Evolutionary conservation across 2,888 invertebrate species (phyloP).

Genomic region (Argynnis bischoffii): DNA sequence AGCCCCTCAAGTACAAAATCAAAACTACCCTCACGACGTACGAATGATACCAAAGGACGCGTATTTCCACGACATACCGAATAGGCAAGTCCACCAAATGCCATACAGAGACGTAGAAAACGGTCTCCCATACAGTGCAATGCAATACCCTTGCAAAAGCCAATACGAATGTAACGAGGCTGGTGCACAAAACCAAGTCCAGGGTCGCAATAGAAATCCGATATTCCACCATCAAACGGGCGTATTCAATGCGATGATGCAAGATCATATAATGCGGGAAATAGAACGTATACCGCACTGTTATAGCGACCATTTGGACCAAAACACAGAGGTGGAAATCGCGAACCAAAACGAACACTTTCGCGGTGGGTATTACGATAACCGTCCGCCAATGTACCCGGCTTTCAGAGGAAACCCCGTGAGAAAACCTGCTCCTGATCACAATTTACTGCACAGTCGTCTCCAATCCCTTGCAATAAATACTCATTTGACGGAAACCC

Average conservation of each 20-base stretch:
- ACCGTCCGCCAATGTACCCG: slow-evolving; percentile 63
- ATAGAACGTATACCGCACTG: slow-evolving; percentile 78
- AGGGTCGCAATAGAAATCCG: slow-evolving; percentile 70
- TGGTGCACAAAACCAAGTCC: slow-evolving; percentile 60
- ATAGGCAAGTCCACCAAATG: slow-evolving; percentile 66
- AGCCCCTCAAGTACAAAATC: slow-evolving; percentile 54
- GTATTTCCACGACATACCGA: slow-evolving; percentile 83
- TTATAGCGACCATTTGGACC: slow-evolving; percentile 73
- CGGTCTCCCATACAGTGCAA: slow-evolving; percentile 55
- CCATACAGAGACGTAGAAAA: slow-evolving; percentile 63
- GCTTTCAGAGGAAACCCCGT: slow-evolving; percentile 50
- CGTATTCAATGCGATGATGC: slow-evolving; percentile 79
- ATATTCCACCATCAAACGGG: slow-evolving; percentile 72
- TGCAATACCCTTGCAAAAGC: slow-evolving; percentile 54
- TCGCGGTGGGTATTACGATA: slow-evolving; percentile 69
- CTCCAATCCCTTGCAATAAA: slow-evolving; percentile 77
- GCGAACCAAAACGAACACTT: slow-evolving; percentile 72
- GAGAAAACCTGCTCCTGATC: slow-evolving; percentile 68
- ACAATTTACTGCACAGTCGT: slow-evolving; percentile 70
- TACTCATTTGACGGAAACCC: slow-evolving; percentile 73
- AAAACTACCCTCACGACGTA: slow-evolving; percentile 53
- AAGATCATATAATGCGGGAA: slow-evolving; percentile 77
- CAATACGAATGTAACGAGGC: slow-evolving; percentile 66
- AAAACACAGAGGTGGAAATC: slow-evolving; percentile 76
- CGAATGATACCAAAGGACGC: slow-evolving; percentile 83